These are phyloP conservation scores for Lophotriccus pileatus DNA, from an alignment of 2,797 vertebrate species.

Conservation along the genomic window DNA sequence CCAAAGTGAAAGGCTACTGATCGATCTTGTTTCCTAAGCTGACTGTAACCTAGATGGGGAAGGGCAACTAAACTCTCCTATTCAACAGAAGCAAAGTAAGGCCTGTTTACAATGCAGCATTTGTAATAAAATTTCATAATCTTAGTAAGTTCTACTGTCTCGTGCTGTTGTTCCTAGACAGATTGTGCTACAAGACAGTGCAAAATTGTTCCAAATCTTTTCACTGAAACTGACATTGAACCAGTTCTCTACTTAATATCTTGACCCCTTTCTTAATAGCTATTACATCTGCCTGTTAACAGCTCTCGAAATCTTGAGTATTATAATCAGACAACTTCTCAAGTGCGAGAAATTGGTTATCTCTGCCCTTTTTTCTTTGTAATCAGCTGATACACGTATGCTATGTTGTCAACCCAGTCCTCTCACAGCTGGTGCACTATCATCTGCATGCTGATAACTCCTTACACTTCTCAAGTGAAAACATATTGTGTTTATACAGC, in stretches of 20 bases:
- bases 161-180: not conserved
- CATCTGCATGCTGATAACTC: not conserved
- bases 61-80: not conserved
- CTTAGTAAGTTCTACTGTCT: not conserved
- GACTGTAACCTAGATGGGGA: not conserved
- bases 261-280: not conserved
- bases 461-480: not conserved
- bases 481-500: not conserved
- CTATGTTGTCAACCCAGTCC: not conserved
- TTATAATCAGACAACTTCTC: not conserved
- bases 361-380: not conserved
- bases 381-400: not conserved
- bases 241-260: not conserved
- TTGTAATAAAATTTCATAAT: not conserved
- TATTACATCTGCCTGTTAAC: not conserved
- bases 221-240: not conserved
- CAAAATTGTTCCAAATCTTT: not conserved
- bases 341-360: not conserved
- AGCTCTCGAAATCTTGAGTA: not conserved
- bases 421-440: not conserved
- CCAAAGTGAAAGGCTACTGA: not conserved
- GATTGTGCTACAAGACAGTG: not conserved
- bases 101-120: not conserved
- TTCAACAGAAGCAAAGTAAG: not conserved
- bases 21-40: not conserved